Evolutionary conservation across 2,797 vertebrate species (phyloP).

Genomic region (Sebastes taczanowskii): DNA sequence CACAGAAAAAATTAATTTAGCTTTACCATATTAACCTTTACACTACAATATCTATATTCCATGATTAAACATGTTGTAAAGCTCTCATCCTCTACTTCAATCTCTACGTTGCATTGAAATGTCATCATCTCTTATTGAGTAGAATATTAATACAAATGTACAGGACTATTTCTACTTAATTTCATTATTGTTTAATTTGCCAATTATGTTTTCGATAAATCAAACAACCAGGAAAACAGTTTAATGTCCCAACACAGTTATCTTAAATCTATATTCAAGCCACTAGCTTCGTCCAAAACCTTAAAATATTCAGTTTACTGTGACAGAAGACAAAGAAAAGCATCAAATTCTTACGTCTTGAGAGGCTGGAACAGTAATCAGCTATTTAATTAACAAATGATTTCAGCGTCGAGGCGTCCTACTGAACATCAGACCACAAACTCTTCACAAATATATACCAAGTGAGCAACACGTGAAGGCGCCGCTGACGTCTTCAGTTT

Average conservation of each 20-base stretch:
- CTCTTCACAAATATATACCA: background rate
- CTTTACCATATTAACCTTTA: background rate
- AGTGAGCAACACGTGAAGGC: background rate
- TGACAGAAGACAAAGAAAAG: background rate
- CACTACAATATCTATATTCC: background rate
- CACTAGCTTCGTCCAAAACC: background rate
- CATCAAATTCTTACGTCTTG: no score
- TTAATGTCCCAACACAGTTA: background rate
- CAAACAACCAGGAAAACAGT: background rate
- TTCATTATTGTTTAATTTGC: background rate
- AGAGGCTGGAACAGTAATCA: no score
- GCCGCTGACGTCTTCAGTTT: background rate
- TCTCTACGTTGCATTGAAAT: background rate
- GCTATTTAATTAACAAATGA: background rate
- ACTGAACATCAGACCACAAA: background rate
- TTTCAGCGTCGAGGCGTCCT: background rate
- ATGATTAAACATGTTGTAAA: background rate
- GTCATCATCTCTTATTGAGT: background rate
- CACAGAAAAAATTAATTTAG: no score
- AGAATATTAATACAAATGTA: background rate
- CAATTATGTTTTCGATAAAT: background rate
- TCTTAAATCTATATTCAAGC: background rate
- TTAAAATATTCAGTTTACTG: background rate
- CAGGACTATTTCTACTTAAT: background rate
- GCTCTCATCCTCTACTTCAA: background rate